Evolutionary conservation across 2,113 vertebrate species (phyloP).

Genomic region (Sphyrna mokarran): DNA sequence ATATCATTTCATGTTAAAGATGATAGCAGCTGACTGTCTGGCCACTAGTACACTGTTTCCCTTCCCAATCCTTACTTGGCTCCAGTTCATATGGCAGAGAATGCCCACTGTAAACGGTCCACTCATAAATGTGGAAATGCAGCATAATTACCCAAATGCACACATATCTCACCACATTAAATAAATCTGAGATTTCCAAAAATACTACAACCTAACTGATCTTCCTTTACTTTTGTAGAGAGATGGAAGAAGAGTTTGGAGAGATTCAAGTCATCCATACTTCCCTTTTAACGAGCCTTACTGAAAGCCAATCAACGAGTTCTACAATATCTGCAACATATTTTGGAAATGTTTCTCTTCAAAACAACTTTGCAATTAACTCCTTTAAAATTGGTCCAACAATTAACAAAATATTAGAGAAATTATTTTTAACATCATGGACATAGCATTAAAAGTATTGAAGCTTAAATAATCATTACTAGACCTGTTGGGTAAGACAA

Average conservation of each 20-base stretch:
- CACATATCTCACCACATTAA: not conserved
- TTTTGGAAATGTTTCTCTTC: not conserved
- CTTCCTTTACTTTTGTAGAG: constrained; percentile 45
- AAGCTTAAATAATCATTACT: not conserved
- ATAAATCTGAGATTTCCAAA: not conserved
- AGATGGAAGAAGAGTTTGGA: constrained; percentile 51
- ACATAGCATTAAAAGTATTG: not conserved
- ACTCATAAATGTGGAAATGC: not conserved
- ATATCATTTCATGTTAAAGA: not conserved
- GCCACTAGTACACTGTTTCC: not conserved
- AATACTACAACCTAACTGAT: not conserved
- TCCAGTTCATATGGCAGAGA: not conserved
- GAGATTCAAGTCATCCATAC: constrained; percentile 57
- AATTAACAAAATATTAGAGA: not conserved
- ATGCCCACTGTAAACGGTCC: not conserved
- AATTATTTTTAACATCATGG: not conserved
- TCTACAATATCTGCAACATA: not conserved
- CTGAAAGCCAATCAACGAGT: constrained; percentile 37
- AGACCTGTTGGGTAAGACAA: not conserved
- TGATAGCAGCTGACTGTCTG: not conserved
- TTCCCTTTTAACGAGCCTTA: constrained; percentile 60
- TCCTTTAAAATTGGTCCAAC: not conserved
- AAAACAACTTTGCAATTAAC: not conserved
- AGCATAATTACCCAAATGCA: not conserved
- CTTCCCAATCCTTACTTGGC: not conserved